Evolutionary conservation across 1,140 invertebrate genomes (phyloP), one percentile per base, ranked within the genome.

Genomic region (Nephila pilipes): DNA sequence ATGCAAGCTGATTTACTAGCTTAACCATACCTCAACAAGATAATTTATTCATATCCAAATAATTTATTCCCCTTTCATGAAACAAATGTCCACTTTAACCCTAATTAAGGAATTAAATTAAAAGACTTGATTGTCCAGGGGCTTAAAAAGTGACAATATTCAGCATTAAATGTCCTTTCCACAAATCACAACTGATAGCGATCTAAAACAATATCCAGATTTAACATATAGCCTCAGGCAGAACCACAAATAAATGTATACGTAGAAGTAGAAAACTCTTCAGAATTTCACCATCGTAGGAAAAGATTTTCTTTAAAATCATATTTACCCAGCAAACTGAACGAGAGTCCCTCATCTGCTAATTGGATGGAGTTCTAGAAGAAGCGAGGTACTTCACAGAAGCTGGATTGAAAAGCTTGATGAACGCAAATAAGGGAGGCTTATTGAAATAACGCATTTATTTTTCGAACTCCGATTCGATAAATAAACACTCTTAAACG

Each of bases 261-360:
- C 14, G 12, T 5, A 75, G 29, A 12, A 75, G 16, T 12, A 75
- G 65, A 32, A 29, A 75, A 75, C 29, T 32, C 65, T 32, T 32
- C 29, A 75, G 65, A 75, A 29, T 75, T 75, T 75, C 25, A 75
- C 65, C 29, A 75, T 25, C 65, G 32, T 4, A 18, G 65, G 65
- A 32, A 75, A 75, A 75, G 25, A 14, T 29, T 75, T 75, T 75
- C 65, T 75, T 75, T 75, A 75, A 75, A 75, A 36, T 75, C 29
- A 14, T 75, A 75, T 75, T 75, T 75, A 25, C 25, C 60, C 60
- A 25, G n/a, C 60, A 25, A 63, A 63, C 25, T 63, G 22, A 25
- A n/a, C n/a, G 25, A 63, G 60, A n/a, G 25, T 63, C 60, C 60
- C 60, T 25, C 60, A 22, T 63, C 6, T 25, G 22, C 60, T 63